Evolutionary conservation across 1,140 invertebrate genomes (phyloP), one percentile per base, ranked within the genome.

Genomic region (Zelostemma sp.): DNA sequence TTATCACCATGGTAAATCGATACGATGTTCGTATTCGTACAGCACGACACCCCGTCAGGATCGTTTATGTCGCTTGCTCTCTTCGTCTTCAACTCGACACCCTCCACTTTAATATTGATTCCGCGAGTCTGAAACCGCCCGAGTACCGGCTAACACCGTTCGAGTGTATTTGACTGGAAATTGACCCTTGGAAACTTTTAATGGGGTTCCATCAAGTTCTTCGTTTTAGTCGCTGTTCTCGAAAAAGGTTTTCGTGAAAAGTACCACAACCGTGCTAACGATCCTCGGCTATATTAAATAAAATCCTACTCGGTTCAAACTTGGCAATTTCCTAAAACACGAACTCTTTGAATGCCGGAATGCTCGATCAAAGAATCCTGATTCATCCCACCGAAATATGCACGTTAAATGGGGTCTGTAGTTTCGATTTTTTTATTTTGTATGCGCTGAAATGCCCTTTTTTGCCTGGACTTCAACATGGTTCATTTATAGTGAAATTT

Each of bases 121-220:
- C 51, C 60, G 67, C 63, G 69, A n/a, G 64, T 61, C 60, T 64
- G 50, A 64, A 63, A 68, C 50, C 68, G 25, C 45, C 49, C 47
- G 54, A 51, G 21, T 47, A 18, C 35, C 46, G 49, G 48, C 62
- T 63, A 56, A 70, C 62, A 70, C 68, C 75, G 73, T 73, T 77
- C 75, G 61, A 75, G 72, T 76, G 69, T 73, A 79, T 79, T 79
- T 76, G 70, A 76, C 73, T 77, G 74, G 70, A 79, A 77, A 79
- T 79, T 77, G 72, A 73, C 74, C 72, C 72, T 76, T 76, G 65
- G 69, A 54, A 79, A 77, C 70, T 77, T 79, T 77, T 77, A 77
- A 77, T 76, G 66, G 70, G 56, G 47, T 40, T 40, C 35, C 35
- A 40, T 40, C 35, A 40, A 40, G 35, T 40, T 40, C n/a, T 11